Base-by-base conservation (phyloP, 2,113 vertebrate species). In the Astatoreochromis straeleni region DNA sequence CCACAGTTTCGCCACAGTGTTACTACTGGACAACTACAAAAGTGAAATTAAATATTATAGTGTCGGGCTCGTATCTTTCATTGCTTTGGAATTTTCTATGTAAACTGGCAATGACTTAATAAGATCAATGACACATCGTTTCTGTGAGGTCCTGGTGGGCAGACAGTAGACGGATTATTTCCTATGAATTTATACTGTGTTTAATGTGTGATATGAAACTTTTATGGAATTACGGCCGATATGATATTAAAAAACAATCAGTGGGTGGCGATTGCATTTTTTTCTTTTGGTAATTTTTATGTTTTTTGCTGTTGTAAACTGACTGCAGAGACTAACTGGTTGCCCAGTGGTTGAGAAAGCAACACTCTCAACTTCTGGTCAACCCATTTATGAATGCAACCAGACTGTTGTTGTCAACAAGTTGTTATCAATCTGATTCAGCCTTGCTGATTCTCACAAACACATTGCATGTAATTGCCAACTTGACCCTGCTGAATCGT, bases 81-180 rank as follows among this genome's bases (percentile, higher is more conserved):
- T 42, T 88, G 82, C 81, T 85, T 60, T 60, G 60, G 81, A 85
- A 88, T 86, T 86, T 81, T 57, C 40, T 42, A 14, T 70, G 33
- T 91, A 91, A 93, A 91, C 82, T 87, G 60, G 78, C 55, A 87
- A 38, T 88, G 87, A 81, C 53, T 88, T 81, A 86, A 70, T 88
- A 26, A 82, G 81, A 86, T 88, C 55, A 86, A 83, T 85, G 80
- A 75, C 35, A 87, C 58, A 83, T 79, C 53, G 84, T 87, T 40
- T 85, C 35, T 90, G 84, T 85, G 91, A 90, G 89, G 85, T 90
- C 88, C 82, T 78, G 47, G 35, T 78, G 49, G 57, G 26, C 60
- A 82, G 85, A 86, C 79, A 65, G 38, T 7, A 13, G 42, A 85
- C 6, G 1, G 51, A 33, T 68, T 85, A 49, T 85, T 85, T 87